A percentile compares a stretch with the other conserved stretches of the same genome.
These are phyloP conservation scores for Saccopteryx bilineata DNA, from an alignment of 2,113 vertebrate genomes.

Conservation along the genomic window DNA sequence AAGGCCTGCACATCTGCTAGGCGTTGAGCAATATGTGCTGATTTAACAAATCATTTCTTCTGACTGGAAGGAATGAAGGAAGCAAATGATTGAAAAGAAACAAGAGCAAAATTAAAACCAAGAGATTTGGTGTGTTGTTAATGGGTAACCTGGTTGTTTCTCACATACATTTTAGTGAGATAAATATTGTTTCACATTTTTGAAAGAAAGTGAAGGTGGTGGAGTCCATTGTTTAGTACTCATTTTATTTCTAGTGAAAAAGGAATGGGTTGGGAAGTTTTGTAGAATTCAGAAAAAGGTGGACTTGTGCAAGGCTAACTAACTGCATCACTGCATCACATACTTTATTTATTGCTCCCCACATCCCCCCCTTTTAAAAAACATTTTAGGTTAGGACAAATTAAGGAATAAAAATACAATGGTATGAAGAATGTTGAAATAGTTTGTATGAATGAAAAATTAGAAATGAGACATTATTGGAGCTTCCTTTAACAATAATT, in stretches of 20 bases:
- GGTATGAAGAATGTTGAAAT: neutral
- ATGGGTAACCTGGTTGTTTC: neutral
- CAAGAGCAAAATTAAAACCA: constrained; percentile 13
- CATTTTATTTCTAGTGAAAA: constrained; percentile 44
- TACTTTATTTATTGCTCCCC: neutral
- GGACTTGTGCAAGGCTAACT: neutral
- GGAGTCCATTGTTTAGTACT: neutral
- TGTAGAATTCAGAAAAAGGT: neutral
- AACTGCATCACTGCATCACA: neutral
- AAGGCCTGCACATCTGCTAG: neutral
- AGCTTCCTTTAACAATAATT: neutral
- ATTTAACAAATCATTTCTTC: neutral
- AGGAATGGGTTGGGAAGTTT: neutral
- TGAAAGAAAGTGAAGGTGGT: neutral
- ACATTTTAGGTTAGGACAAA: neutral
- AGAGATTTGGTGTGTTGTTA: neutral
- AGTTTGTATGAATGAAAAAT: neutral
- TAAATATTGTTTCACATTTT: constrained; percentile 40
- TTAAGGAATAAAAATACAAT: neutral
- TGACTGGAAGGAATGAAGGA: constrained; percentile 33
- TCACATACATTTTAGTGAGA: constrained; percentile 14
- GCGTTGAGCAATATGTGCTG: neutral
- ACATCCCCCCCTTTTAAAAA: too few relatives aligned
- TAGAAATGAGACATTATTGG: neutral
- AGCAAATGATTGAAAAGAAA: neutral